Evolutionary conservation across 2,797 vertebrate species (phyloP), one percentile per base, ranked within the genome.

Genomic region (Alauda arvensis): DNA sequence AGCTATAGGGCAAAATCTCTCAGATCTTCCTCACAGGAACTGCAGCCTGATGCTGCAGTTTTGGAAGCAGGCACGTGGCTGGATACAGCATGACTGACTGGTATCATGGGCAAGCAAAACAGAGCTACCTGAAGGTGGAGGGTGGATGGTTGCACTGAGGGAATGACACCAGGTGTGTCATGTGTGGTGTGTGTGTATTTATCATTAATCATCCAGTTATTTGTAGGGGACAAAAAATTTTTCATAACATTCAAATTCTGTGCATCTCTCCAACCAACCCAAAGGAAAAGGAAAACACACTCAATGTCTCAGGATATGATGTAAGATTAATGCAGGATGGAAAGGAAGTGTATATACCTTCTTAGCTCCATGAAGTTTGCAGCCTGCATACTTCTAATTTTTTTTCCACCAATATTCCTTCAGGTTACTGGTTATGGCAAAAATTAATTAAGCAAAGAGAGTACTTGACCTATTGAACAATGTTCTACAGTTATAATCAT

Each of bases 401-500:
- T 82, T 86, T 80, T 77, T 65, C n/a, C 25, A 71, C n/a, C 6
- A 20, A 33, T 5, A 48, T 63, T 59, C 25, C 46, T 81, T 83
- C 49, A 63, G 52, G 18, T 72, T 89, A 77, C 51, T 66, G 62
- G 21, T n/a, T 80, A 67, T 57, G 67, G 53, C 59, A 93, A 88
- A 87, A 62, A 94, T 79, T 95, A 90, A 88, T 92, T 85, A 91
- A 85, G 59, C 40, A 85, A 85, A 89, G 71, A 83, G 68, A 80
- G 33, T 71, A 31, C n/a, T 87, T 87, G 80, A 89, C 87, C 87
- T 95, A 82, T 85, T 89, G 94, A 87, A 57, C 57, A 63, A 19
- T 42, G 12, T 85, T 82, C 69, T 59, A 66, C 46, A 34, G 65
- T 85, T 87, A 79, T 86, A 91, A 90, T 80, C 67, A 28, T 83